Base-by-base conservation (phyloP, 2,888 invertebrate genomes). In the Epistrophe eligans region DNA sequence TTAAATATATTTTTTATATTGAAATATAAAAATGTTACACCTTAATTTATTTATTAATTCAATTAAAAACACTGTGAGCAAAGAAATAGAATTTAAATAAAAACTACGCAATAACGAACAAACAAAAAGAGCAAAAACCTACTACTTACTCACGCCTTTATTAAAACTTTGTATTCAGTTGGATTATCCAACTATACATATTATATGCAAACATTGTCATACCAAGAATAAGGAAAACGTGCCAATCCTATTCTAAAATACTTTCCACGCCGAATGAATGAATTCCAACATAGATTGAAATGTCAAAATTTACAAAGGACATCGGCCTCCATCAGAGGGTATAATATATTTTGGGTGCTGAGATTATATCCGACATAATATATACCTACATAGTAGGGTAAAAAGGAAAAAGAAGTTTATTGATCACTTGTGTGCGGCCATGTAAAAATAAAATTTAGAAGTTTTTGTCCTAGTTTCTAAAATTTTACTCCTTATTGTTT, bases 271-370 rank as follows among this genome's bases (percentile, higher is more conserved):
- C 28, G 8, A 55, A 28, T 1, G 8, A 55, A 28, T 1, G 28
- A 55, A n/a, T 32, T 55, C 52, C 4, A 28, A 55, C 7, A 52
- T 52, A 52, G 2, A 52, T 24, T 52, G 52, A 15, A 28, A 55
- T 55, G 55, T 32, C 15, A n/a, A 55, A 55, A 55, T 55, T 55
- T 55, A 28, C 55, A 55, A 32, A 32, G 55, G 28, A 55, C 55
- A 55, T 55, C 9, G 8, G 55, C 28, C 24, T 24, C 32, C 50
- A n/a, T n/a, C 11, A 15, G 3, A 55, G 28, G 24, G 15, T 55
- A 24, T 7, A 55, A 28, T 24, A 8, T 8, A 28, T 55, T 24
- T 15, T 8, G 11, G 24, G 15, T 15, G 15, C 24, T 55, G 52
- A 55, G 28, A 55, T 55, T 55, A 28, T 28, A 28, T 13, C 13